Evolutionary conservation across 2,113 vertebrate genomes (phyloP).

Genomic region (Actinemys pallida): DNA sequence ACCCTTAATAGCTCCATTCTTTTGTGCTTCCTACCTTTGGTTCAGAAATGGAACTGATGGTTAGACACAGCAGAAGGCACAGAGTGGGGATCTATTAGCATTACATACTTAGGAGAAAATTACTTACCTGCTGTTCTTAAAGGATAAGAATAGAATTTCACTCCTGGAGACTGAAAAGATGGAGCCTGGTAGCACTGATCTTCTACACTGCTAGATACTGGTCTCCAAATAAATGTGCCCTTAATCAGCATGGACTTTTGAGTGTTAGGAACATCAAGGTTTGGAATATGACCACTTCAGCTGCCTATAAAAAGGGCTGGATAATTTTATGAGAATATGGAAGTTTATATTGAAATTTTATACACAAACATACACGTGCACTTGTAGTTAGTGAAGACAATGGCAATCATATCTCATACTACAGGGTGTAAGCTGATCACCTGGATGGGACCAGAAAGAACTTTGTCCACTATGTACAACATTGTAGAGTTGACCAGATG

Average conservation of each 20-base stretch:
- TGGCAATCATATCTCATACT: not conserved
- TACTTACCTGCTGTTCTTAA: too few relatives aligned
- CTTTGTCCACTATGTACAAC: not conserved
- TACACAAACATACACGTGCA: not conserved
- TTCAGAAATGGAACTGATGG: not conserved
- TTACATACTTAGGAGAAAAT: not conserved
- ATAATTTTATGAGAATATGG: not conserved
- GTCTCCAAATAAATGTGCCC: fast-evolving
- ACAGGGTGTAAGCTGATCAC: not conserved
- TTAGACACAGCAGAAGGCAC: slow-evolving; percentile 10
- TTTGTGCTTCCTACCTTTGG: not conserved
- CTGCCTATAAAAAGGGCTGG: not conserved
- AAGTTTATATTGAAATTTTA: not conserved
- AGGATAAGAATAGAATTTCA: slow-evolving; percentile 25
- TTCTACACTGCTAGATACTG: not conserved
- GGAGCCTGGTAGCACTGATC: not conserved
- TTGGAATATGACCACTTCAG: not conserved
- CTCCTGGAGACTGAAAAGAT: not conserved
- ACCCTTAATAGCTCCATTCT: not conserved
- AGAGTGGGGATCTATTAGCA: slow-evolving; percentile 43
- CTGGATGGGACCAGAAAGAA: not conserved
- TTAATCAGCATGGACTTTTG: not conserved
- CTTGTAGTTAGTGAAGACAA: not conserved
- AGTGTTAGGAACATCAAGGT: fast-evolving
- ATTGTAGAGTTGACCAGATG: too few relatives aligned